A percentile compares a stretch with the other conserved stretches of the same genome.
These are phyloP conservation scores for Dynastes hyllus DNA, from an alignment of 2,888 invertebrate genomes.

Conservation along the genomic window DNA sequence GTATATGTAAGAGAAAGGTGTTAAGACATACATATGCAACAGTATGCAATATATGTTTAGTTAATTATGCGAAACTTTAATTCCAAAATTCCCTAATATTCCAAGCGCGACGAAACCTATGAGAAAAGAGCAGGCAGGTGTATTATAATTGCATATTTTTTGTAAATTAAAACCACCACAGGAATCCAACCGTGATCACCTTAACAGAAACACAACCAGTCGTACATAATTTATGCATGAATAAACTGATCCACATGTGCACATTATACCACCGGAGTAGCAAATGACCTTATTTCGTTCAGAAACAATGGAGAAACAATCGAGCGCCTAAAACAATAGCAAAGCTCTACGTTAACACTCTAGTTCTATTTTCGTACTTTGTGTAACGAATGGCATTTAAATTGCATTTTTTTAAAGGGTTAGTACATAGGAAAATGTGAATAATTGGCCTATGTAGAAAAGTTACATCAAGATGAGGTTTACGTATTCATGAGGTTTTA, in stretches of 20 bases:
- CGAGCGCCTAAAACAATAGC: slow-evolving; percentile 11
- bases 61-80: no score
- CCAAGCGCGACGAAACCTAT: no score
- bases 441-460: no score
- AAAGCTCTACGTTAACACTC: neutral
- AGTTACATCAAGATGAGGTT: no score
- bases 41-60: no score
- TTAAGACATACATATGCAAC: no score
- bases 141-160: neutral
- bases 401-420: neutral
- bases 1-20: no score
- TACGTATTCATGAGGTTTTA: no score
- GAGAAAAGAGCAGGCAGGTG: neutral
- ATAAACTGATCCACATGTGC: slow-evolving; percentile 19
- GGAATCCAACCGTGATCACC: slow-evolving; percentile 17
- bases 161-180: neutral
- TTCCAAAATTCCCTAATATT: no score
- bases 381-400: neutral
- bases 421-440: no score
- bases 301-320: slow-evolving; percentile 14
- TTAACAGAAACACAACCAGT: slow-evolving; percentile 8
- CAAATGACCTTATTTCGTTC: slow-evolving; percentile 3
- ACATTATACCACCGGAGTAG: neutral
- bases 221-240: slow-evolving; percentile 25
- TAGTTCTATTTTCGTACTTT: slow-evolving; percentile 7